A percentile compares a stretch with the other conserved stretches of the same genome.
Conservation (phyloP, 23 tunicate species). For the Ascidia mentula region DNA sequence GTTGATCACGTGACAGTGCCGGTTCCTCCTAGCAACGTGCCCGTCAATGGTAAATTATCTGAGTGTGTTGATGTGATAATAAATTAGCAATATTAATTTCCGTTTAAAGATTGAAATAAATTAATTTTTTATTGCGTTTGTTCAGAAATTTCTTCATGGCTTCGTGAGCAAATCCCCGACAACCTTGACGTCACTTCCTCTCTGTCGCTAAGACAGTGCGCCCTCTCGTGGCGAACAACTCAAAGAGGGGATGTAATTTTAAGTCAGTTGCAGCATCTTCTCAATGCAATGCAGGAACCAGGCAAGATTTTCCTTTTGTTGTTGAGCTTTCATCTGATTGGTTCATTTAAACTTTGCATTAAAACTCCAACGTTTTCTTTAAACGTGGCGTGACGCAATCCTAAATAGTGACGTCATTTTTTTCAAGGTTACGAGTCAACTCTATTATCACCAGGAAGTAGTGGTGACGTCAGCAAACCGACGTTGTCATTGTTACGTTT, state of each 20-base stretch:
- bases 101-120: neutral
- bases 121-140: neutral
- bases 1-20: conserved; percentile 36
- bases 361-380: neutral
- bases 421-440: conserved; percentile 75
- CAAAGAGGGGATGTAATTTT: conserved; percentile 28
- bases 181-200: conserved; percentile 29
- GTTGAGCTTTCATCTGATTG: neutral
- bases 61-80: neutral
- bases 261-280: conserved; percentile 48
- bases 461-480: conserved; percentile 35
- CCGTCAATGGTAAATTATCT: conserved; percentile 14
- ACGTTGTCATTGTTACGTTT: conserved; percentile 38
- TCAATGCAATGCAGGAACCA: conserved; percentile 74
- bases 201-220: conserved; percentile 30
- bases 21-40: conserved; percentile 31
- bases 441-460: conserved; percentile 53
- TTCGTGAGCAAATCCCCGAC: conserved; percentile 35
- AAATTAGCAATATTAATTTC: neutral
- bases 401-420: neutral
- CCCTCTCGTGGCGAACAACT: conserved; percentile 66
- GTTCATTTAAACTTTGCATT: neutral
- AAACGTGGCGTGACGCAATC: too few species aligned
- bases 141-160: conserved; percentile 47
- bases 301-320: conserved; percentile 8